Evolutionary conservation across 2,888 invertebrate species (phyloP), one percentile per base, ranked within the genome.

Genomic region (Lasius fuliginosus): DNA sequence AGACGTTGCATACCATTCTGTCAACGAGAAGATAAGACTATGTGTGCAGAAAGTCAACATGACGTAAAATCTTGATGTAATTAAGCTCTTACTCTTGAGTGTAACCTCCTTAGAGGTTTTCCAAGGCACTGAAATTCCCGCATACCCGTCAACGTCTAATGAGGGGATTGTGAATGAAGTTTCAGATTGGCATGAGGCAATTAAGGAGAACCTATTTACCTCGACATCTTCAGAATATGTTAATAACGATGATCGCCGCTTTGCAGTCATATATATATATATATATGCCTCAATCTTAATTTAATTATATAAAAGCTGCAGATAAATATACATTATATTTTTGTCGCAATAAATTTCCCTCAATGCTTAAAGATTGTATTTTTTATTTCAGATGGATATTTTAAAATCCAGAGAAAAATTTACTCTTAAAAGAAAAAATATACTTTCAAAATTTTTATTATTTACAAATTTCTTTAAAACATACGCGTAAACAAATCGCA

Each of bases 111-210:
- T 92, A 92, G 92, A 92, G 92, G 92, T 91, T 92, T 93, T 90
- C 91, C 90, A 84, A 90, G 91, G 90, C 89, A 91, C 88, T 90
- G 91, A 92, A 93, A 93, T 93, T 93, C 93, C 92, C 90, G 90
- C 93, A 91, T 90, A 91, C 90, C 91, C 92, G 91, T 93, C 93
- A 92, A 91, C 89, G 86, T 90, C 91, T 93, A 93, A 93, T 92
- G 92, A 93, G 93, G 91, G 91, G 88, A 89, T 91, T 89, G 89
- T 87, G 91, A 90, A 86, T 91, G 89, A 91, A 93, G 89, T 90
- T 92, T 90, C 83, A 58, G 82, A 75, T 65, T 60, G 84, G 87
- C 84, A 85, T 87, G 89, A 84, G 86, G 87, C 87, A 90, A 91
- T 91, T 89, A 90, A 87, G 89, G 83, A 82, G 86, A 85, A 82